phyloP scores from a whole-genome alignment of 2,797 vertebrate genomes.

The Sebastes flavidus region DNA sequence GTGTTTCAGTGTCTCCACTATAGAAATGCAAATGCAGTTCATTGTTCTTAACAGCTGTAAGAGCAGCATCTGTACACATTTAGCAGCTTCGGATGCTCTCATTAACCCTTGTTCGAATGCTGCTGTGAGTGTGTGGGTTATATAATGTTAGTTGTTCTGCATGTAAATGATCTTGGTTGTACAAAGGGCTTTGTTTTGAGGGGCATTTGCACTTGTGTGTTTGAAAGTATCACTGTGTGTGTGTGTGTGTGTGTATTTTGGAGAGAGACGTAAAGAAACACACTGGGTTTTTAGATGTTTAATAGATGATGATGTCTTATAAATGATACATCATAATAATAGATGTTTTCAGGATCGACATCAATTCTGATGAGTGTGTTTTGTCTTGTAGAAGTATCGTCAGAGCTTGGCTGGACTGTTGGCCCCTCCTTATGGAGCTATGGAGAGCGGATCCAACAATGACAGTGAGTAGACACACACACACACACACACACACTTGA shows the following conservation, averaged over 20 bases:
- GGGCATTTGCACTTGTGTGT: constrained; percentile 23
- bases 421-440: constrained; percentile 97
- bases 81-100: constrained; percentile 8
- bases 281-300: background rate
- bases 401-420: constrained; percentile 95
- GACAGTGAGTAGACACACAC: constrained; percentile 87
- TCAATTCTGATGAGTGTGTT: background rate
- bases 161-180: constrained; percentile 74
- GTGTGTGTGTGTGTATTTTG: background rate
- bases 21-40: constrained; percentile 3
- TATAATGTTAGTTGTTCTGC: constrained; percentile 72
- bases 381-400: constrained; percentile 89
- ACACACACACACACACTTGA: background rate
- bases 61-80: constrained; percentile 42
- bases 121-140: constrained; percentile 38
- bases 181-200: constrained; percentile 77
- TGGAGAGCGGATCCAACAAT: constrained; percentile 95
- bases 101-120: constrained; percentile 43
- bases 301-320: constrained; percentile 1
- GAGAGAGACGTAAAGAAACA: background rate
- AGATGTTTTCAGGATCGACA: background rate
- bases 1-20: background rate
- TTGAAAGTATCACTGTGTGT: background rate
- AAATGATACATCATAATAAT: background rate
- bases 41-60: constrained; percentile 35